phyloP scores from a whole-genome alignment of 2,797 vertebrate species.

The Muraenolepis orangiensis region DNA sequence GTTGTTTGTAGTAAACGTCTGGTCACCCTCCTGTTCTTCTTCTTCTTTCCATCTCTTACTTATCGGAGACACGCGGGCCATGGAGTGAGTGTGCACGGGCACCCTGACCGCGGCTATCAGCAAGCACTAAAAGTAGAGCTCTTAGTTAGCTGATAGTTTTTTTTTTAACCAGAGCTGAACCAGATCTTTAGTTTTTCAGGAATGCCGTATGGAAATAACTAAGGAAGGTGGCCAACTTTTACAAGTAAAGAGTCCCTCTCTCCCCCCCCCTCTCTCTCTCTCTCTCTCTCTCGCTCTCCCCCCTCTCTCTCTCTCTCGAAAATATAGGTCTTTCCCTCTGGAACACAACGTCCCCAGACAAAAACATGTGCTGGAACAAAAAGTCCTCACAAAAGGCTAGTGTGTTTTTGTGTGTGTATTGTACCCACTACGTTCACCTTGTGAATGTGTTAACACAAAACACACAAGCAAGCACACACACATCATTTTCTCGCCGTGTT shows the following conservation, averaged over 20 bases:
- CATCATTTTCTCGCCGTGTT: slow-evolving; percentile 17
- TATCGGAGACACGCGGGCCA: too few species aligned
- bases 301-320: slow-evolving; percentile 4
- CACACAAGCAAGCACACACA: slow-evolving; percentile 14
- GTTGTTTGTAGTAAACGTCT: slow-evolving; percentile 46
- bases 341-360: slow-evolving; percentile 27
- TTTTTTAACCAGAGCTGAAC: slow-evolving; percentile 17
- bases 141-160: slow-evolving; percentile 18
- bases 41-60: too few species aligned
- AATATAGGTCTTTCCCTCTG: slow-evolving; percentile 15
- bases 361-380: slow-evolving; percentile 22
- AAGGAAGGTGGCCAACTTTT: slow-evolving; percentile 18
- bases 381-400: slow-evolving; percentile 18
- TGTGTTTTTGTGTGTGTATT: slow-evolving; percentile 1
- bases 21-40: not conserved
- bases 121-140: slow-evolving; percentile 26
- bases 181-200: slow-evolving; percentile 50
- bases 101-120: too few species aligned
- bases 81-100: too few species aligned
- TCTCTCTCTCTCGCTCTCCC: not conserved
- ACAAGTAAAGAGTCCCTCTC: slow-evolving; percentile 36
- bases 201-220: slow-evolving; percentile 41
- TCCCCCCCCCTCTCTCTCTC: too few species aligned
- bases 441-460: slow-evolving; percentile 26
- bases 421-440: not conserved